Base-by-base conservation (phyloP, 35 echinoderm and acorn worm genomes). In the Apostichopus parvimensis region DNA sequence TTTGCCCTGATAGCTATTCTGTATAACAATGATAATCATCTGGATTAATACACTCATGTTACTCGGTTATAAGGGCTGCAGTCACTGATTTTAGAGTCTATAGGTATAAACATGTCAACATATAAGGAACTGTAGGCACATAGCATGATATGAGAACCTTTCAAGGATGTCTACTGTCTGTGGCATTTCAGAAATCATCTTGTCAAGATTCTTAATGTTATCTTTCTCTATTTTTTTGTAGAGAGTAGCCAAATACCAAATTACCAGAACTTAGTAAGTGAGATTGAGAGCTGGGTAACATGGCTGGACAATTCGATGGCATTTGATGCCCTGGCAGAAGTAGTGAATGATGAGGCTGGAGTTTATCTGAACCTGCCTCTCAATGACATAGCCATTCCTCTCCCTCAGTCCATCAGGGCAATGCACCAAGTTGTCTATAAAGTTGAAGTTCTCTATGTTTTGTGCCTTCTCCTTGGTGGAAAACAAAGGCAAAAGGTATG, bases 391-490 rank as follows among this genome's bases (percentile, higher is more conserved):
- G 92, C 93, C 7, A 61, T 93, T 24, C 93, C 95, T 14, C 77
- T 98, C 9, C 94, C 96, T 5, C 95, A 99, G 53, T 99, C 97
- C 26, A 89, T 99, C 54, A 96, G 89, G 56, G 92, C 91, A 26
- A 99, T 99, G 97, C 97, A 99, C 90, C 95, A 99, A 82, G 89
- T 99, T 7, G 95, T 99, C 9, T 99, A 99, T 57, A 99, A 99
- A 78, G 97, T 99, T 34, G 94, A 99, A 83, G 96, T 98, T 9
- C 85, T 98, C 11, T 95, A 98, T 90, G 96, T 98, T 1, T 83
- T 98, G 17, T 98, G 96, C 80, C 93, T 98, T 58, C 93, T 98
- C 22, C 86, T 98, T 8, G 93, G 92, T 71, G 96, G 96, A 21
- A 98, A 98, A 87, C 96, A 98, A 57, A 95, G 96, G 73, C 93